Evolutionary conservation across 1,140 invertebrate genomes (phyloP).

Genomic region (Papilio glaucus): DNA sequence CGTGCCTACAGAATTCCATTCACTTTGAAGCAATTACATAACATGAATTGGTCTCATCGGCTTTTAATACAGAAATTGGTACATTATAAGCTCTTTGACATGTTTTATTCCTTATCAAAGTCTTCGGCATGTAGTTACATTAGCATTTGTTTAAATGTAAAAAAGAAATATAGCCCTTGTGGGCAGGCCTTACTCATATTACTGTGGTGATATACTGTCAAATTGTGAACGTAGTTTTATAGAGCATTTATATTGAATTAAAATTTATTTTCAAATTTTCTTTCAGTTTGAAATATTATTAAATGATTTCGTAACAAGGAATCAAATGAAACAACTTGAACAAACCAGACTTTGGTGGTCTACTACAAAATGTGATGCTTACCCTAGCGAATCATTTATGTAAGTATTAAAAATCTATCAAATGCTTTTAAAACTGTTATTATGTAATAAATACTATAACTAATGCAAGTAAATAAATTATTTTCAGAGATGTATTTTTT

Average conservation of each 20-base stretch:
- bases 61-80: constrained; percentile 67
- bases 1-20: constrained; percentile 71
- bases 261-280: constrained; percentile 28
- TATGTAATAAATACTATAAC: too few species aligned
- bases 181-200: too few species aligned
- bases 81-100: constrained; percentile 22
- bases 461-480: constrained; percentile 5
- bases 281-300: constrained; percentile 71
- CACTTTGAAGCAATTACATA: constrained; percentile 61
- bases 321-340: constrained; percentile 64
- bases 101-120: constrained; percentile 34
- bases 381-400: constrained; percentile 72
- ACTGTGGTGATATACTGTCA: too few species aligned
- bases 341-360: constrained; percentile 76
- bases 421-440: neutral
- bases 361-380: constrained; percentile 70
- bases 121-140: too few species aligned
- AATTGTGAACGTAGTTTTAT: too few species aligned
- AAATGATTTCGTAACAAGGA: constrained; percentile 66
- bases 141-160: neutral
- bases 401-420: constrained; percentile 48
- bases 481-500: constrained; percentile 74
- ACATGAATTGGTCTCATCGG: constrained; percentile 72
- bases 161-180: too few species aligned
- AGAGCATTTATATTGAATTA: too few species aligned